Conservation (phyloP, 2,888 invertebrate genomes). For the Amorpha juglandis region DNA sequence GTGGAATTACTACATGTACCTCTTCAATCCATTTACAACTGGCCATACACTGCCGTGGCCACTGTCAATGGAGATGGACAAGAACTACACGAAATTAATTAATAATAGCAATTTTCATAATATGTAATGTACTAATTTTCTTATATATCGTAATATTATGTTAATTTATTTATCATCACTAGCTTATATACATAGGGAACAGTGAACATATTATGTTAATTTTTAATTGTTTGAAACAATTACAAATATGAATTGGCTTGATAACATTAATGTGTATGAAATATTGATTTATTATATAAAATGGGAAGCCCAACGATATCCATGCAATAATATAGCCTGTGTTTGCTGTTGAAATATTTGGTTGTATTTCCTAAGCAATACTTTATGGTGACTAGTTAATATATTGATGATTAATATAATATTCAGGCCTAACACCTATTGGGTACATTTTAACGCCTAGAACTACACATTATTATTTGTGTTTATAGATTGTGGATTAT, state of each 20-base stretch:
- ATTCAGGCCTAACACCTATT: conserved; percentile 13
- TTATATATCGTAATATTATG: conserved; percentile 2
- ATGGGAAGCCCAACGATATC: neutral
- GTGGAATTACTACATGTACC: conserved; percentile 95
- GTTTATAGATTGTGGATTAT: neutral
- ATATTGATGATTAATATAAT: too few species aligned
- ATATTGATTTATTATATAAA: neutral
- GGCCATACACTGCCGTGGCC: conserved; percentile 65
- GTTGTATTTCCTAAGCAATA: conserved; percentile 12
- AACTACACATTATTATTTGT: neutral
- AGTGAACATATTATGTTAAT: neutral
- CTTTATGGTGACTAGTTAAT: neutral
- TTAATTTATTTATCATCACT: conserved; percentile 23
- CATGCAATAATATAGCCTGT: neutral
- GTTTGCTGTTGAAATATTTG: neutral
- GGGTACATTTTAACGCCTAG: neutral
- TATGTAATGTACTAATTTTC: conserved; percentile 14
- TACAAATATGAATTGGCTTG: neutral
- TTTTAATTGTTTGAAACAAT: neutral
- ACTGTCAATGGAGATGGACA: conserved; percentile 66
- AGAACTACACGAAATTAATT: conserved; percentile 52
- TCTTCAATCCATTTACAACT: conserved; percentile 91
- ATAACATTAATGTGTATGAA: neutral
- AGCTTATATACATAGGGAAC: conserved; percentile 2
- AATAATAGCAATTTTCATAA: conserved; percentile 32